Evolutionary conservation across 2,888 invertebrate genomes (phyloP), one percentile per base, ranked within the genome.

Genomic region (Chrysolina haemoptera): DNA sequence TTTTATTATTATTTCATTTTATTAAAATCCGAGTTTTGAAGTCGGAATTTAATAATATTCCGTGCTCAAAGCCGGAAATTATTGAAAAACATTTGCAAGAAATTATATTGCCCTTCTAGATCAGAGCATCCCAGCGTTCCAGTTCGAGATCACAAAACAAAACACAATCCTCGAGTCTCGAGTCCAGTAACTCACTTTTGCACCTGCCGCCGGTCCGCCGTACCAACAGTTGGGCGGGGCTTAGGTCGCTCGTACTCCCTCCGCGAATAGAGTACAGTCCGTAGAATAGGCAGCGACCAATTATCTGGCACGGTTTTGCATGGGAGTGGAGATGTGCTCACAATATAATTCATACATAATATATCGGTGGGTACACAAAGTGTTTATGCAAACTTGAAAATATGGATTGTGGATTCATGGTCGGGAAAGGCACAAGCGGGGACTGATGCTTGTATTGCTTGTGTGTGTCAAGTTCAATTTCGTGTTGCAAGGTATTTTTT

Each of bases 221-320:
- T 20, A 53, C 53, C 53, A 5, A 22, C 53, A 22, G 53, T 53
- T 53, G 53, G 53, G 53, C 53, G 53, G 53, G 14, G 53, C 53
- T 18, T 20, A 9, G 18, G 20, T 14, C 53, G 14, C 53, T 53
- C 20, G 18, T 53, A 53, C 53, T 53, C 53, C 53, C 53, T 53
- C 53, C 53, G 53, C 53, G 53, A 53, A 53, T 53, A 53, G 53
- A 16, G 53, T 53, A 53, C 53, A 53, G 18, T 53, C 53, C 14
- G 20, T 9, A 9, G 53, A 53, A 53, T 12, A 53, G 53, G 18
- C 53, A 20, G 11, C 53, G 20, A 53, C 53, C 53, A 53, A 53
- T 53, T 53, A 53, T 20, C 53, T 53, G 53, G 20, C 53, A 53
- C 20, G 53, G 18, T 53, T 53, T 53, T 53, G 53, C 53, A 53